Conservation (phyloP, 1,140 invertebrate species). For the Zaprionus nigranus region DNA sequence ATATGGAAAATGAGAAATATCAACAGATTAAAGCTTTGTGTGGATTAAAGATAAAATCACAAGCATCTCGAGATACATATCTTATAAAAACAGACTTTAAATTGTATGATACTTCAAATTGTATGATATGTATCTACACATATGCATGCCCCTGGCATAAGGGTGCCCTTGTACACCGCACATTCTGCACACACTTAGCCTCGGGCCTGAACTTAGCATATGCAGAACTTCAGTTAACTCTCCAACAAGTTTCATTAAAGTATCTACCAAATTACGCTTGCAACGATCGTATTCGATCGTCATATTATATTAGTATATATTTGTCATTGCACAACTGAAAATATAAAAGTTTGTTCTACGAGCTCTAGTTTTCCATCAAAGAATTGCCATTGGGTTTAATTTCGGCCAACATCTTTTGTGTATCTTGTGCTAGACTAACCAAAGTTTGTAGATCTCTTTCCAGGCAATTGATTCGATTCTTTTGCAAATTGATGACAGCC, state of each 20-base stretch:
- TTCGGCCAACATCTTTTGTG: slow-evolving; percentile 47
- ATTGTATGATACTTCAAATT: too few relatives aligned
- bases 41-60: background rate
- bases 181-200: too few relatives aligned
- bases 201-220: too few relatives aligned
- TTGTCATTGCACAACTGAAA: background rate
- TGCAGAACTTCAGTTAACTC: too few relatives aligned
- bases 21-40: background rate
- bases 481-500: slow-evolving; percentile 43
- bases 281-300: background rate
- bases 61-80: background rate
- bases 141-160: too few relatives aligned
- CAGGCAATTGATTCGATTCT: slow-evolving; percentile 40
- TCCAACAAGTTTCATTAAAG: background rate
- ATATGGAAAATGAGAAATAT: background rate
- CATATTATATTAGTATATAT: too few relatives aligned
- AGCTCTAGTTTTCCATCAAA: background rate
- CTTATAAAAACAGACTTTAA: background rate
- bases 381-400: slow-evolving; percentile 15
- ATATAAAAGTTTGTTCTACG: background rate
- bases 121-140: too few relatives aligned
- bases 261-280: too few relatives aligned
- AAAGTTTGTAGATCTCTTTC: slow-evolving; percentile 42
- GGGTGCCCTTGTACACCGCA: too few relatives aligned
- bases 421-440: slow-evolving; percentile 52